Evolutionary conservation across 2,113 vertebrate genomes (phyloP).

Genomic region (Eclectus roratus): DNA sequence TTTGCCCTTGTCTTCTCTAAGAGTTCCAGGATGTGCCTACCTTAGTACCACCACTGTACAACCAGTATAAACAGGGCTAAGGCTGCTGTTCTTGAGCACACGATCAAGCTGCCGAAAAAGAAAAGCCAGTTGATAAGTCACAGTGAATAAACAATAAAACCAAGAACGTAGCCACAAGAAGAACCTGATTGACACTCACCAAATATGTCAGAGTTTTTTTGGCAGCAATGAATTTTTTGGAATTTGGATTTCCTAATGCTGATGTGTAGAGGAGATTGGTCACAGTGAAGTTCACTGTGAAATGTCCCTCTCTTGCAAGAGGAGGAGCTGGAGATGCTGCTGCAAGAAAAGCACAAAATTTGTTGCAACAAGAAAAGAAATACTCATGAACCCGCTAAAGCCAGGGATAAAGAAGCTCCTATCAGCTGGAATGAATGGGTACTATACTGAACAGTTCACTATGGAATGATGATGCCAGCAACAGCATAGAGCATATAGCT

Average conservation of each 20-base stretch:
- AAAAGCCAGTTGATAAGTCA: neutral
- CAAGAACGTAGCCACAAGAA: neutral
- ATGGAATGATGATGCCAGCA: neutral
- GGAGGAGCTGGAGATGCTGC: neutral
- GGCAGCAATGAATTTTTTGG: neutral
- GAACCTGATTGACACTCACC: neutral
- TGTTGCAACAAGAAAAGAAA: neutral
- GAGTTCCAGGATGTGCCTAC: neutral
- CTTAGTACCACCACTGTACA: neutral
- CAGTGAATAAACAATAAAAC: neutral
- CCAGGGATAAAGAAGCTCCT: neutral
- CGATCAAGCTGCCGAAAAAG: neutral
- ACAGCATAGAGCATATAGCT: fast-evolving
- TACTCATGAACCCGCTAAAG: neutral
- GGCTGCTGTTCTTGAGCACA: neutral
- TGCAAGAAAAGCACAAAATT: neutral
- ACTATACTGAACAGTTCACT: neutral
- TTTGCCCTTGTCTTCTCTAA: neutral
- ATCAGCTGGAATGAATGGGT: neutral
- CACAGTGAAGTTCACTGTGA: constrained; percentile 10
- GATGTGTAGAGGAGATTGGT: neutral
- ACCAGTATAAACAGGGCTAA: neutral
- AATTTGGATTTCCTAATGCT: neutral
- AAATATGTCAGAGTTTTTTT: neutral
- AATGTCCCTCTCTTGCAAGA: neutral